Evolutionary conservation across 2,113 vertebrate species (phyloP).

Genomic region (Poeciliopsis turrubarensis): DNA sequence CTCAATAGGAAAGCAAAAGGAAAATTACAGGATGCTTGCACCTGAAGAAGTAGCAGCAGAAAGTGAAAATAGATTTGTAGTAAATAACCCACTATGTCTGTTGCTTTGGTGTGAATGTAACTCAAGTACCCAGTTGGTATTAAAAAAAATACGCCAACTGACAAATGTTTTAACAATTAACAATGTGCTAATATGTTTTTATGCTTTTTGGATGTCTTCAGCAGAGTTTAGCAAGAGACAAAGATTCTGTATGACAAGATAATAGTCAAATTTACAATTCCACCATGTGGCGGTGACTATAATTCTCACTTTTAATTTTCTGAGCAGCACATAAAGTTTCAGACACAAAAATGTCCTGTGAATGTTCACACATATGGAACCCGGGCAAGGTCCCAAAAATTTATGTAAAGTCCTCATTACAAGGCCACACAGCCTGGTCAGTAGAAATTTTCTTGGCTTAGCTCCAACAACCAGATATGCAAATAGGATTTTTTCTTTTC

Average conservation of each 20-base stretch:
- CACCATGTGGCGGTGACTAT: neutral
- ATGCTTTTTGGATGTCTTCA: neutral
- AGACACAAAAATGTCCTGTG: neutral
- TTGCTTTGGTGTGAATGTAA: no score
- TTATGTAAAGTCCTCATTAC: neutral
- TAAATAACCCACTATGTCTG: no score
- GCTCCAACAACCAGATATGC: neutral
- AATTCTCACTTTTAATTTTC: neutral
- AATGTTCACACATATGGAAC: neutral
- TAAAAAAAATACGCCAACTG: neutral
- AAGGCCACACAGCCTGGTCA: neutral
- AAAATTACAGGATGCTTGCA: neutral
- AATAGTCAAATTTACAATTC: neutral
- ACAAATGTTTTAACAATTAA: neutral
- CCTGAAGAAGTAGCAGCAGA: neutral
- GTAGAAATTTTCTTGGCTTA: constrained; percentile 9
- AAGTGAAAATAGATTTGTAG: neutral
- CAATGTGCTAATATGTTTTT: neutral
- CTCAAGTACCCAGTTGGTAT: no score
- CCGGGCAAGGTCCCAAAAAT: constrained; percentile 29
- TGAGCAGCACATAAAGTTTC: neutral
- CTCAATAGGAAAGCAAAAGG: neutral
- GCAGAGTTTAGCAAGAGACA: neutral
- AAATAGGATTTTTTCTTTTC: neutral
- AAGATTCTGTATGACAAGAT: neutral